Evolutionary conservation across 2,797 vertebrate species (phyloP).

Genomic region (Anguilla marmorata): DNA sequence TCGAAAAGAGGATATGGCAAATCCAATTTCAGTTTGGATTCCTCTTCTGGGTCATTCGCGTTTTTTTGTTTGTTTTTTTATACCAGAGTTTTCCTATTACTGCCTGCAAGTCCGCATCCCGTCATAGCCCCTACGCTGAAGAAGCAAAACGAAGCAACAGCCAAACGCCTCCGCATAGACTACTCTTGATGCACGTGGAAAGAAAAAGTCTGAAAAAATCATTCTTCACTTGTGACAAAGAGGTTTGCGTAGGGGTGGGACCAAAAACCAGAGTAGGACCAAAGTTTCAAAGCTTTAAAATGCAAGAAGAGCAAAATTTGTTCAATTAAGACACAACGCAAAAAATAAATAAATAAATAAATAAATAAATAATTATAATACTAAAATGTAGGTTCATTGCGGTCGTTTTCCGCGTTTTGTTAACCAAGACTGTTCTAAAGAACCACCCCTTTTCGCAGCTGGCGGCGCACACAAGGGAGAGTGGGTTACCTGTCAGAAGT

Average conservation of each 20-base stretch:
- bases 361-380: too few relatives aligned
- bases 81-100: constrained; percentile 11
- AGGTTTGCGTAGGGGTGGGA: constrained; percentile 3
- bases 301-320: not conserved
- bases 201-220: constrained; percentile 21
- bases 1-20: constrained; percentile 18
- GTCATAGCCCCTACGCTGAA: constrained; percentile 22
- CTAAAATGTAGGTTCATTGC: too few relatives aligned
- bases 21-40: not conserved
- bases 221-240: constrained; percentile 12
- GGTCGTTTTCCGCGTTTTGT: too few relatives aligned
- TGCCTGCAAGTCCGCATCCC: not conserved
- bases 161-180: constrained; percentile 13
- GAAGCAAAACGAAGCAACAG: constrained; percentile 15
- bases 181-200: constrained; percentile 16
- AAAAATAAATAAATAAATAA: too few relatives aligned
- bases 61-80: constrained; percentile 19
- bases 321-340: not conserved
- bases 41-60: constrained; percentile 15
- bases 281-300: not conserved
- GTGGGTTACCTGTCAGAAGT: not conserved
- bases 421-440: too few relatives aligned
- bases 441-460: not conserved
- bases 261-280: not conserved
- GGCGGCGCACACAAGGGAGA: not conserved